Evolutionary conservation across 2,888 invertebrate genomes (phyloP), one percentile per base, ranked within the genome.

Genomic region (Nudaria mundana): DNA sequence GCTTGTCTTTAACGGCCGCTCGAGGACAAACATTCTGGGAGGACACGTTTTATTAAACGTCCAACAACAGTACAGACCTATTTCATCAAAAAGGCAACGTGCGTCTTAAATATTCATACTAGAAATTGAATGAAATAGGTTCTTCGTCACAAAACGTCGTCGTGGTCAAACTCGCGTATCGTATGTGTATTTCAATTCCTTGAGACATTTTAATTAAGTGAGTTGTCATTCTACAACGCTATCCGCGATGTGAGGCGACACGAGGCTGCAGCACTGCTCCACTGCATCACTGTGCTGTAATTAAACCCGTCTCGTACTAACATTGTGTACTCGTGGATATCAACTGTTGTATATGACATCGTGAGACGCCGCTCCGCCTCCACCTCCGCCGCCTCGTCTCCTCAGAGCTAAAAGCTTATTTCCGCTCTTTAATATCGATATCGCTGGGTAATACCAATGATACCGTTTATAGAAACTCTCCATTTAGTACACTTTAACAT

Each of bases 201-300:
- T 23, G 6, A 32, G 37, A 51, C 37, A 37, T 40, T 22, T 38
- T 40, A 45, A 52, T 56, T 38, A 42, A 40, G 42, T 29, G 12
- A 18, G 15, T 37, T 23, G 23, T 32, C 23, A n/a, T 16, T n/a
- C 16, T 10, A 3, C 5, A 16, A 15, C 2, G 30, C 7, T 15
- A n/a, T 16, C 3, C 23, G 48, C 25, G 22, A 22, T 14, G 25
- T 24, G 23, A 23, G 24, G 26, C 41, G 22, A 11, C 5, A 16
- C 13, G 12, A 22, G n/a, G n/a, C n/a, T n/a, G n/a, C n/a, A n/a
- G n/a, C n/a, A n/a, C n/a, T n/a, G n/a, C n/a, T n/a, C n/a, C 30
- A 37, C 35, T 39, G 34, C 13, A 11, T 13, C 20, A 22, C 25
- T 31, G 32, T 26, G 1, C 18, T 30, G 30, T 36, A 25, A 54